A percentile compares a stretch with the other conserved stretches of the same genome.
Evolutionary conservation across 2,797 vertebrate genomes (phyloP).

Genomic region (Halcyon leucocephala): DNA sequence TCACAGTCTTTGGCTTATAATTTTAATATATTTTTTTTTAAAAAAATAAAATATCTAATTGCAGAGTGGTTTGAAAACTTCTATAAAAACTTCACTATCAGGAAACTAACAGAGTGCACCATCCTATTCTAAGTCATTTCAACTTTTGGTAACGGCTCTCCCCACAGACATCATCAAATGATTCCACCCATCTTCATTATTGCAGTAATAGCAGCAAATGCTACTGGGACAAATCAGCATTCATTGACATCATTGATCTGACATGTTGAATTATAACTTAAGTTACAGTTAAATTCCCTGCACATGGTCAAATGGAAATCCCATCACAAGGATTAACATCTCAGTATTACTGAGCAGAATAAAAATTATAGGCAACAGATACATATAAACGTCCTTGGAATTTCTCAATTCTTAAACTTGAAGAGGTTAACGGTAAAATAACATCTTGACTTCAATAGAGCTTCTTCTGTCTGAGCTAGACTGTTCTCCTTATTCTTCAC

Average conservation of each 20-base stretch:
- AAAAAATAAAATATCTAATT: background rate
- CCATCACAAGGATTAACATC: background rate
- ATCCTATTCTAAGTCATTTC: background rate
- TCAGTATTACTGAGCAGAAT: background rate
- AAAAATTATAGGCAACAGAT: background rate
- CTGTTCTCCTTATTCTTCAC: background rate
- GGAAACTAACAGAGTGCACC: background rate
- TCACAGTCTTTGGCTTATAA: background rate
- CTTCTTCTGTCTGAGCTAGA: background rate
- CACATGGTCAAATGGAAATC: conserved; percentile 29
- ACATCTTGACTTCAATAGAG: background rate
- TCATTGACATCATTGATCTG: conserved; percentile 58
- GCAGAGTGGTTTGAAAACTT: background rate
- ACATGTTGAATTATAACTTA: conserved; percentile 58
- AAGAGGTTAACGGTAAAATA: background rate
- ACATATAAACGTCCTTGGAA: background rate
- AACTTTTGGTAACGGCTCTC: background rate
- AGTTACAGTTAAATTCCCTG: conserved; percentile 50
- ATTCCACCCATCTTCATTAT: conserved; percentile 31
- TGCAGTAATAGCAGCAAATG: conserved; percentile 26
- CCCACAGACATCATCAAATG: conserved; percentile 32
- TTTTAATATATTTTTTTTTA: background rate
- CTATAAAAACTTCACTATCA: background rate
- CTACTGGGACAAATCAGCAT: conserved; percentile 39
- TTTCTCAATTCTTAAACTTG: background rate